A percentile compares a stretch with the other conserved stretches of the same genome.
Conservation (phyloP, 2,797 vertebrate genomes). For the Brachymystax lenok region DNA sequence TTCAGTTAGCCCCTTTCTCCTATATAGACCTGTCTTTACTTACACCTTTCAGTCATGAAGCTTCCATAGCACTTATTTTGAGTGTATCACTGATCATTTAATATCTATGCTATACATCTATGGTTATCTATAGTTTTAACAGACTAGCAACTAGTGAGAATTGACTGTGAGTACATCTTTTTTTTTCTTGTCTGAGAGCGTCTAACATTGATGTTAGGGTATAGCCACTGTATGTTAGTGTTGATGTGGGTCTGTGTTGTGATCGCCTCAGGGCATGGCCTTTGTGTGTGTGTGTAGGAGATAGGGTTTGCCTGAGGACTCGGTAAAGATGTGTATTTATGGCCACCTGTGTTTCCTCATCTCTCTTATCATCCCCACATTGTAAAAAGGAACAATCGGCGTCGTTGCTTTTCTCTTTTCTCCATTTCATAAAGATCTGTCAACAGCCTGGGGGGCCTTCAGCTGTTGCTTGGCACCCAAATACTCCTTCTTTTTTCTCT, state of each 20-base stretch:
- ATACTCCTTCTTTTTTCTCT: slow-evolving; percentile 73
- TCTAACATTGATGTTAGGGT: neutral
- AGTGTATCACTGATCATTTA: neutral
- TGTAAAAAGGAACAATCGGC: slow-evolving; percentile 80
- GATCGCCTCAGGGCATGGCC: slow-evolving; percentile 31
- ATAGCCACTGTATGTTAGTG: slow-evolving; percentile 29
- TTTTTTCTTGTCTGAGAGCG: neutral
- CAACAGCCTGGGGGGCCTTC: slow-evolving; percentile 82
- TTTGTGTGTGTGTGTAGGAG: slow-evolving; percentile 23
- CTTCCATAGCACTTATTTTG: neutral
- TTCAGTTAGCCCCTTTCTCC: slow-evolving; percentile 27
- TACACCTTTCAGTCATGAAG: slow-evolving; percentile 60
- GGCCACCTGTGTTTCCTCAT: slow-evolving; percentile 74
- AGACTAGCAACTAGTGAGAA: neutral
- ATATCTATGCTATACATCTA: neutral
- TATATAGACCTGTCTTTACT: slow-evolving; percentile 51
- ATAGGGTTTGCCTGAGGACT: slow-evolving; percentile 73
- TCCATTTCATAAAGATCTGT: slow-evolving; percentile 83
- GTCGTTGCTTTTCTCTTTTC: slow-evolving; percentile 73
- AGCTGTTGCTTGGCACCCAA: slow-evolving; percentile 83
- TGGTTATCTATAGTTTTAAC: neutral
- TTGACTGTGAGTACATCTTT: slow-evolving; percentile 25
- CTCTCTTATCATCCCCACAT: slow-evolving; percentile 79
- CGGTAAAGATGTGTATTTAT: slow-evolving; percentile 75
- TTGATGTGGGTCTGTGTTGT: slow-evolving; percentile 20